phyloP scores from a whole-genome alignment of 1,140 invertebrate species.

The Sycophaga agraensis region DNA sequence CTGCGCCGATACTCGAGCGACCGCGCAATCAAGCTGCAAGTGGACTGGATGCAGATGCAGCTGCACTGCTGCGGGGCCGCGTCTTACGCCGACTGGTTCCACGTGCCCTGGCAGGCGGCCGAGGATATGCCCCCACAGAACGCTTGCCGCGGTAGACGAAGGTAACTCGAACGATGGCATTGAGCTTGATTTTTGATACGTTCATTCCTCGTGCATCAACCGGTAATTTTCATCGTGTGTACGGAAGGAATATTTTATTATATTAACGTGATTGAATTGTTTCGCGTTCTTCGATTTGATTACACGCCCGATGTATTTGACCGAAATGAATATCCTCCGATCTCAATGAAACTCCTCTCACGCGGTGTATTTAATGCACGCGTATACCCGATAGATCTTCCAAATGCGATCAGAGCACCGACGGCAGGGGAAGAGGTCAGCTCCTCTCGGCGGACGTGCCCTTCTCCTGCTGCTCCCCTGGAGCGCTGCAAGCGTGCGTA shows the following conservation, averaged over 20 bases:
- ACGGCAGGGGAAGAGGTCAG: not conserved
- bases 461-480: conserved; percentile 34
- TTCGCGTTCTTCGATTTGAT: no score
- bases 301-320: no score
- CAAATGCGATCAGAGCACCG: not conserved
- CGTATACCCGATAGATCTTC: not conserved
- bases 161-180: not conserved
- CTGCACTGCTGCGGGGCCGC: conserved; percentile 32
- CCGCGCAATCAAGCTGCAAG: not conserved
- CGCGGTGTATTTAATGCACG: no score
- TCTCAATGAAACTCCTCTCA: no score
- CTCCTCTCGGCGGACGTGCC: conserved; percentile 27
- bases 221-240: no score
- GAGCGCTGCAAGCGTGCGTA: conserved; percentile 10
- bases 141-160: not conserved
- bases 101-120: conserved; percentile 21
- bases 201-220: no score
- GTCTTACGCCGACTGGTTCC: conserved; percentile 34
- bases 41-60: conserved; percentile 31
- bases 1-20: conserved; percentile 28
- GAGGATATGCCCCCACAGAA: not conserved
- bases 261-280: no score
- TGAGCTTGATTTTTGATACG: no score
- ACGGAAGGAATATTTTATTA: no score
- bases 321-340: no score